Evolutionary conservation across 2,113 vertebrate species (phyloP).

Genomic region (Malurus alboscapulatus): DNA sequence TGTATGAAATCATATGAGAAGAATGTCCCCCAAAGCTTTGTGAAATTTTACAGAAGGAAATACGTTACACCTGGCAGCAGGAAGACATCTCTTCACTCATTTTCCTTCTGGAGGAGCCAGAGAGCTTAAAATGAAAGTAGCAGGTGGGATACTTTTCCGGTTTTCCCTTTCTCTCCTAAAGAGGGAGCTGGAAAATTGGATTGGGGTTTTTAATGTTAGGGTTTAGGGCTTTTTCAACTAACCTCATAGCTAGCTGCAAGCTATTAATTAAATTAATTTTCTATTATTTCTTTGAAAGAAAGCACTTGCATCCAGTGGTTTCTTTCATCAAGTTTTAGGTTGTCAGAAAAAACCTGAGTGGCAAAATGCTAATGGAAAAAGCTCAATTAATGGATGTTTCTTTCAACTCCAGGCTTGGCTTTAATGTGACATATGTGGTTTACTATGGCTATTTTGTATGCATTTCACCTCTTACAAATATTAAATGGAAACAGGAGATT

Average conservation of each 20-base stretch:
- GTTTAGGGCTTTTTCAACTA: not conserved
- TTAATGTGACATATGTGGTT: not conserved
- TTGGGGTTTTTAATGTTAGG: not conserved
- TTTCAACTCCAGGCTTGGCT: not conserved
- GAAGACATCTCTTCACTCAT: not conserved
- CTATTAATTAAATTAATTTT: not conserved
- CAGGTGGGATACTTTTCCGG: not conserved
- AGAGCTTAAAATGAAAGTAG: constrained; percentile 17
- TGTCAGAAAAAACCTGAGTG: not conserved
- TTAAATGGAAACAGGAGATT: not conserved
- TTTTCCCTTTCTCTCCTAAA: not conserved
- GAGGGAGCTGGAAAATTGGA: not conserved
- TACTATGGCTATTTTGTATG: not conserved
- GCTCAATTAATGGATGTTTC: not conserved
- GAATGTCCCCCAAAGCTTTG: not conserved
- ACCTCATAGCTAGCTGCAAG: not conserved
- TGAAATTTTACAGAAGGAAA: not conserved
- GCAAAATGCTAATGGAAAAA: not conserved
- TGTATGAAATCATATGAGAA: not conserved
- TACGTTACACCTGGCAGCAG: not conserved
- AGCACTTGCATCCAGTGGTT: not conserved
- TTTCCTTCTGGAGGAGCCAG: constrained; percentile 6
- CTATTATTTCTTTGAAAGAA: not conserved
- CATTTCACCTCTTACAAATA: not conserved
- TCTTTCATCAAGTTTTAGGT: not conserved